Evolutionary conservation across 2,888 invertebrate species (phyloP).

Genomic region (Eilema caniola): DNA sequence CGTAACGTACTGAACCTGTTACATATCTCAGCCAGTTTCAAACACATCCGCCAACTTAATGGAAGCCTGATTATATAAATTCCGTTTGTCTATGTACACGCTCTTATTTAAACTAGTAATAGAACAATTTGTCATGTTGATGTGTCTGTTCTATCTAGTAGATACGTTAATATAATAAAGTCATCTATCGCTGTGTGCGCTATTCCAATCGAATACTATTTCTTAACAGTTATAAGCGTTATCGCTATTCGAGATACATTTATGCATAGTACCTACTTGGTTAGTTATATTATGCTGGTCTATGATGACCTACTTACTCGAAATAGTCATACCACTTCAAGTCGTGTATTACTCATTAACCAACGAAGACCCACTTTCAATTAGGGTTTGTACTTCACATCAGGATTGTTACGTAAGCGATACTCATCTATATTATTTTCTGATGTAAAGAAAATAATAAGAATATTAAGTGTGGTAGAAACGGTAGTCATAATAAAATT

Average conservation of each 20-base stretch:
- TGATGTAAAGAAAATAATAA: not conserved
- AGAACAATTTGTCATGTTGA: conserved; percentile 22
- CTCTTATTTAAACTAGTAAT: conserved; percentile 24
- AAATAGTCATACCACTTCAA: conserved; percentile 53
- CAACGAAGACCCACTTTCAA: conserved; percentile 33
- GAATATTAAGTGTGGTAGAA: not conserved
- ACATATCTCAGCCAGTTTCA: conserved; percentile 53
- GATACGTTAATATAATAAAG: conserved; percentile 21
- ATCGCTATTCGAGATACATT: conserved; percentile 43
- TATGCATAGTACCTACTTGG: conserved; percentile 37
- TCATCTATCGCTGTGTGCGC: conserved; percentile 27
- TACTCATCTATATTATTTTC: not conserved
- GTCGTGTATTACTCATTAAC: conserved; percentile 47
- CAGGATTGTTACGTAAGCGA: not conserved
- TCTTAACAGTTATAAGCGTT: conserved; percentile 46
- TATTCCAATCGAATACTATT: conserved; percentile 32
- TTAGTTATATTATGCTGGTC: conserved; percentile 48
- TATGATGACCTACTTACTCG: conserved; percentile 58
- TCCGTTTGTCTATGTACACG: conserved; percentile 31
- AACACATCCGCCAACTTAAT: conserved; percentile 49
- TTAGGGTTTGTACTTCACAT: conserved; percentile 19
- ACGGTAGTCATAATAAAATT: not conserved
- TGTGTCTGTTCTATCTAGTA: conserved; percentile 8
- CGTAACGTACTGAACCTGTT: conserved; percentile 59
- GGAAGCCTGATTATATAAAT: conserved; percentile 39